Base-by-base conservation (phyloP, 2,888 invertebrate genomes). In the Epistrophella euchroma region DNA sequence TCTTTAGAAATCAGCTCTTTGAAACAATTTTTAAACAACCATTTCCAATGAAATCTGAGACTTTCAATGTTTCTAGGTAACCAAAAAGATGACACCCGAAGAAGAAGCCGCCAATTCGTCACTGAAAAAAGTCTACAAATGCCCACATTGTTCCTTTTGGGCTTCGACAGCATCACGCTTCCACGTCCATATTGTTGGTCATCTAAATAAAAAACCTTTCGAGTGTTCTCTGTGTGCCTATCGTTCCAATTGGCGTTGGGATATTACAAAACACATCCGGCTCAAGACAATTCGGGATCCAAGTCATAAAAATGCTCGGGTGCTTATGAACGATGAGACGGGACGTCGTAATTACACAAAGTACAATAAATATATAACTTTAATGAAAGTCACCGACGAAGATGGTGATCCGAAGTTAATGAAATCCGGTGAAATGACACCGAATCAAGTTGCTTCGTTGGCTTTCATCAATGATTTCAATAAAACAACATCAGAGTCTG, bases 221-320 rank as follows among this genome's bases (percentile, higher is more conserved):
- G 97, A 98, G 92, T 99, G 99, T 93, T 98, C 98, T 1, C 94
- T 97, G 17, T 99, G 98, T 93, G 96, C 97, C 72, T 97, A 98
- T 91, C 96, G 97, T 89, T 98, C 98, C 35, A 98, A 98, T 91
- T 98, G 98, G 98, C 95, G 98, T 88, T 98, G 98, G 97, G 98
- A 98, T 93, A 97, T 98, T 83, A 97, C 97, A 32, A 97, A 98
- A 92, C 99, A 99, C 92, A 98, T 98, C 88, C 96, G 97, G 90
- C 93, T 98, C 89, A 98, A 97, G 93, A 96, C 97, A 9, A 96
- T 96, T 25, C 94, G 97, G 88, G 97, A 97, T 93, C 95, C 96
- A 68, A 95, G 95, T 64, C 98, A 98, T 92, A 95, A 95, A 89
- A 94, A 94, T 86, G 97, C 96, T 66, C 95, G 96, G 92, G 97